These are phyloP conservation scores for Heterodera filipjevi DNA, from an alignment of 2,888 invertebrate genomes.

Conservation along the genomic window DNA sequence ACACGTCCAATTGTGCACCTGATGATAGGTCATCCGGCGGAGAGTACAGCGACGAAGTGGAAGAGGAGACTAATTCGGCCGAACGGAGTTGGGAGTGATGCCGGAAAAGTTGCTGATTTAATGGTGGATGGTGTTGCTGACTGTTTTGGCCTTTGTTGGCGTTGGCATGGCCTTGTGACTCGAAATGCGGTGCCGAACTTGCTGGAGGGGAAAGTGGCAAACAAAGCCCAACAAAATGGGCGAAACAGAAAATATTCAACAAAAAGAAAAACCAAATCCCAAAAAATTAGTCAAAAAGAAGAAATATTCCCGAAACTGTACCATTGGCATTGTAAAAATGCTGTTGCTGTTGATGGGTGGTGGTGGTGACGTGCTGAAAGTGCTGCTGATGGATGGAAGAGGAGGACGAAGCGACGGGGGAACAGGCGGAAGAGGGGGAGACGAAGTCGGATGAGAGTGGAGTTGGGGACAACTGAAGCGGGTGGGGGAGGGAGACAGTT, in stretches of 20 bases:
- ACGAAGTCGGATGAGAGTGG: neutral
- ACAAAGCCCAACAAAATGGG: too few relatives aligned
- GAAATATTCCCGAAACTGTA: neutral
- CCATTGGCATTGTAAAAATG: constrained; percentile 8
- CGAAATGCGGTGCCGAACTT: neutral
- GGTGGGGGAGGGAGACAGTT: too few relatives aligned
- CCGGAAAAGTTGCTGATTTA: neutral
- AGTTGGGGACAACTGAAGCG: neutral
- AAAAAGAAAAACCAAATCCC: neutral
- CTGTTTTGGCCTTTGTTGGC: neutral
- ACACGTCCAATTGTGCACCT: neutral
- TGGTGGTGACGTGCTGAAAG: neutral
- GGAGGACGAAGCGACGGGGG: neutral
- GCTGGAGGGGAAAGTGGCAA: neutral
- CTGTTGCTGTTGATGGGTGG: neutral
- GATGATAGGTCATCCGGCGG: neutral
- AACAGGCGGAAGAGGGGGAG: neutral
- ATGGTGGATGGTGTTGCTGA: too few relatives aligned
- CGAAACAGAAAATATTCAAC: too few relatives aligned
- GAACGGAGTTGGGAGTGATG: neutral
- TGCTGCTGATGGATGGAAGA: neutral
- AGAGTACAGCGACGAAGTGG: neutral
- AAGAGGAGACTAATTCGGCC: neutral
- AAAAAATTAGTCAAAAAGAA: neutral
- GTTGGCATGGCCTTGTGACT: neutral